Percentiles rank a stretch among this genome's conserved stretches.
phyloP scores from a whole-genome alignment of 1,140 invertebrate species.

The Caenorhabditis remanei region DNA sequence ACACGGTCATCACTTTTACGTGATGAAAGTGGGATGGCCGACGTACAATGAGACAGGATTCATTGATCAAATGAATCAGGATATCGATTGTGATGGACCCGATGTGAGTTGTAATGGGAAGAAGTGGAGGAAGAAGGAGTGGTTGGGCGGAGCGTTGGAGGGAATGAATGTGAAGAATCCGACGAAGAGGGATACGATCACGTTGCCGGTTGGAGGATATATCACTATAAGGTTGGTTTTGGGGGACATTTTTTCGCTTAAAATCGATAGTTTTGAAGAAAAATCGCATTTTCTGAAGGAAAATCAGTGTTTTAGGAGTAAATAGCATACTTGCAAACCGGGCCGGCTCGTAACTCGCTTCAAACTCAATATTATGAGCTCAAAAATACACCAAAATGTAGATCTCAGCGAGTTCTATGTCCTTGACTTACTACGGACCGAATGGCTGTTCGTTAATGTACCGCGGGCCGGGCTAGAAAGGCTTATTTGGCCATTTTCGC shows the following conservation, averaged over 20 bases:
- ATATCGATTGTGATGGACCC: slow-evolving; percentile 53
- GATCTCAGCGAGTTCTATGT: too few relatives aligned
- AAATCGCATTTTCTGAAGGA: too few relatives aligned
- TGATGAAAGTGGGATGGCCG: slow-evolving; percentile 72
- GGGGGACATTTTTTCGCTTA: too few relatives aligned
- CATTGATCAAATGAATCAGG: slow-evolving; percentile 59
- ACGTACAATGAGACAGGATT: slow-evolving; percentile 54
- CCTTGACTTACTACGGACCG: too few relatives aligned
- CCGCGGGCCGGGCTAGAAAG: too few relatives aligned
- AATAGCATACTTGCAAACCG: not conserved
- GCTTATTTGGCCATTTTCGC: too few relatives aligned
- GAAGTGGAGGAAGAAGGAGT: slow-evolving; percentile 38
- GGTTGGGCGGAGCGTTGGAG: slow-evolving; percentile 40
- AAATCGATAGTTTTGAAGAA: too few relatives aligned
- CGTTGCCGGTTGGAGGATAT: slow-evolving; percentile 60
- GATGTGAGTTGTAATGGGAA: slow-evolving; percentile 51
- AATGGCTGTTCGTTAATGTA: too few relatives aligned
- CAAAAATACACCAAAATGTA: too few relatives aligned
- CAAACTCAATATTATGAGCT: too few relatives aligned
- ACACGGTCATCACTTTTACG: slow-evolving; percentile 75
- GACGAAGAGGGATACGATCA: slow-evolving; percentile 55
- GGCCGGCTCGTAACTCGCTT: too few relatives aligned
- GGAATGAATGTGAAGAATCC: slow-evolving; percentile 62
- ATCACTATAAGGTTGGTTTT: slow-evolving; percentile 43
- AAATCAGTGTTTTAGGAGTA: too few relatives aligned